Evolutionary conservation across 1,140 invertebrate genomes (phyloP), one percentile per base, ranked within the genome.

Genomic region (Chionoecetes opilio): DNA sequence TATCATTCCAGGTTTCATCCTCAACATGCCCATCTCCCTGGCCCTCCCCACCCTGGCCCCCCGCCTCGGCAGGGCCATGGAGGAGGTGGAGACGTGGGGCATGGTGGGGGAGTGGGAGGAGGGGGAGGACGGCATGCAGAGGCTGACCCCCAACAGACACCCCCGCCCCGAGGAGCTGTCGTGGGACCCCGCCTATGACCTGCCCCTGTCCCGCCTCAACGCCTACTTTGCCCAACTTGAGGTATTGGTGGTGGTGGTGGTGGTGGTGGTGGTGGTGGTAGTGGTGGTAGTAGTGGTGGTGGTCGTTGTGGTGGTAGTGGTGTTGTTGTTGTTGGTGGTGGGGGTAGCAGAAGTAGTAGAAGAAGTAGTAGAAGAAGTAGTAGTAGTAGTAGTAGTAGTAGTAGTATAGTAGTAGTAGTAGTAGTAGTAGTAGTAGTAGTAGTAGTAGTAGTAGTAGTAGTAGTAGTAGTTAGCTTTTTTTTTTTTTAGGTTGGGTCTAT

Each of bases 1-100:
- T n/a, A n/a, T n/a, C 34, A 6, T 34, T 31, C 0, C 93, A 94
- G 93, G 93, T 53, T 94, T 94, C 82, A 26, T 94, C n/a, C n/a
- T 94, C 17, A 94, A 94, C 89, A 91, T 94, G 93, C 93, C 93
- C 75, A 35, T 94, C 29, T 94, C 93, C 5, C 32, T 94, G 37
- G 89, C 89, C 82, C 37, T 94, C 0, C 93, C 93, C 3, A 94
- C 93, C 0, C 89, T 94, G 75, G 89, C 93, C 17, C 31, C 75
- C 3, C 35, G 41, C 0, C 32, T 53, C 8, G 93, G 93, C 8
- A 75, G 93, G 2, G 46, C 93, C 31, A n/a, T 94, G 32, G 21
- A 53, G 2, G 34, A 63, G 34, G 41, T 29, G n/a, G 35, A 37
- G 21, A 26, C 5, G 17, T 5, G 34, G 34, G 41, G 29, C 75